Percentiles rank a stretch among this genome's conserved stretches.
These are phyloP conservation scores for Zaprionus gabonicus DNA, from an alignment of 1,140 invertebrate genomes.

Conservation along the genomic window DNA sequence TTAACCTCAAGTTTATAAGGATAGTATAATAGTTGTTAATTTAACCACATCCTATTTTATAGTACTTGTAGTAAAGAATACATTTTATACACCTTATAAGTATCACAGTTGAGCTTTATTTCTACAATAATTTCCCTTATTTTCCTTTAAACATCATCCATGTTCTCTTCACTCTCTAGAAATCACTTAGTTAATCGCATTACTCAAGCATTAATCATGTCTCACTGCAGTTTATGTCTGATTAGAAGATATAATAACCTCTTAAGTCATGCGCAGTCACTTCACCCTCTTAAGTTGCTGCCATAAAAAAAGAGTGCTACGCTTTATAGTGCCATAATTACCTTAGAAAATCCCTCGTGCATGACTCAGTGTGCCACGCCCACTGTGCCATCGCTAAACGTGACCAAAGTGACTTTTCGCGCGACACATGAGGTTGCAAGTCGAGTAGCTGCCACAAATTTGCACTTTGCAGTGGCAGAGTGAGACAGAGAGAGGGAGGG, in stretches of 20 bases:
- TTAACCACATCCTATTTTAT: too few species aligned
- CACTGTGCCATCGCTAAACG: constrained; percentile 29
- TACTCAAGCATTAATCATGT: background rate
- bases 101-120: too few species aligned
- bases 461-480: constrained; percentile 49
- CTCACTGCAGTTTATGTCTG: background rate
- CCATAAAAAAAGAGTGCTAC: background rate
- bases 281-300: background rate
- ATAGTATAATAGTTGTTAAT: too few species aligned
- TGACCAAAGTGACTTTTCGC: constrained; percentile 63
- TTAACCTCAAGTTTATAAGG: too few species aligned
- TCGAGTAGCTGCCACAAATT: constrained; percentile 68
- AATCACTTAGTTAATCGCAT: constrained; percentile 1
- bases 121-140: too few species aligned
- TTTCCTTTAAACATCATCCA: too few species aligned
- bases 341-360: background rate
- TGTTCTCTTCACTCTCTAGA: background rate
- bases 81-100: too few species aligned
- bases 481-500: background rate
- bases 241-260: background rate
- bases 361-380: constrained; percentile 2
- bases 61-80: too few species aligned
- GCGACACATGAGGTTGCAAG: constrained; percentile 29
- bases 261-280: background rate
- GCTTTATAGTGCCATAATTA: background rate